Evolutionary conservation across 2,888 invertebrate species (phyloP), one percentile per base, ranked within the genome.

Genomic region (Coelopa pilipes): DNA sequence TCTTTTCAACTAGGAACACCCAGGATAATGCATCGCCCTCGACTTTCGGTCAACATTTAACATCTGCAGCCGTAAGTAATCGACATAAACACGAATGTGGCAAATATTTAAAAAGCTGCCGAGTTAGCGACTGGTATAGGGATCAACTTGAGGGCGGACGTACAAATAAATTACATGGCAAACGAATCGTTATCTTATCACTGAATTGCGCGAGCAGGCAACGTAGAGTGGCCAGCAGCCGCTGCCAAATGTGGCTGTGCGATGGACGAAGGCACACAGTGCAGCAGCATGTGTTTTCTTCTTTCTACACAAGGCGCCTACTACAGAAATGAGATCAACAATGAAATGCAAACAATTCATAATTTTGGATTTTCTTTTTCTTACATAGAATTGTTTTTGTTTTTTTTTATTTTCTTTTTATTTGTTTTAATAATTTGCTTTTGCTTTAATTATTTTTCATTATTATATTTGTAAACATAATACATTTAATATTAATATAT

Each of bases 401-500:
- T 81, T 82, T 83, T 81, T 80, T 81, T 72, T 65, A 70, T 34
- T 34, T 34, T 34, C 34, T 34, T 34, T 34, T 34, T 34, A 34
- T 34, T 34, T 2, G n/a, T n/a, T 68, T 82, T 82, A 81, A 80
- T 80, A 81, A 78, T 81, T 80, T 78, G 75, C 76, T 78, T 81
- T 82, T 66, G 68, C 19, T 70, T 76, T 76, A 71, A 67, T 82
- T 80, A 76, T 78, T 72, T 74, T 72, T 80, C 11, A 59, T 70
- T 74, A 71, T 69, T 75, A 62, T 76, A 70, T 69, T 80, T 84
- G 78, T 82, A 82, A 83, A 83, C 83, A 82, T 83, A 84, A 83
- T 83, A 84, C 83, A 83, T 83, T 83, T 80, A 71, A 76, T 71
- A 82, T 83, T 83, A 82, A 80, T 80, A 80, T 78, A 80, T 79